phyloP scores from a whole-genome alignment of 2,113 vertebrate genomes.

The Pluvianellus socialis region DNA sequence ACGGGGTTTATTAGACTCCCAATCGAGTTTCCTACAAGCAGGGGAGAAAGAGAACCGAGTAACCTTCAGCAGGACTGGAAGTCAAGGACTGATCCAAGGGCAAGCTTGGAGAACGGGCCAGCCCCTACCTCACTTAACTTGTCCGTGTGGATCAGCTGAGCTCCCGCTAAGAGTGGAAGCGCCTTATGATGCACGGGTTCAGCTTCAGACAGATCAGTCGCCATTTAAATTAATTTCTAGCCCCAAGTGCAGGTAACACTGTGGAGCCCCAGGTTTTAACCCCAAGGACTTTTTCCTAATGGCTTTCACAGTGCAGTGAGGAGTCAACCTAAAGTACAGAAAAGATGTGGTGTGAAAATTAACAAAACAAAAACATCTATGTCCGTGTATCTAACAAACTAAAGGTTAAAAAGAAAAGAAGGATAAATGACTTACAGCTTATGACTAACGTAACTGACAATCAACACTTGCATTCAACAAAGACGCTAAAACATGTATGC shows the following conservation, averaged over 20 bases:
- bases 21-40: slow-evolving; percentile 32
- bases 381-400: slow-evolving; percentile 34
- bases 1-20: slow-evolving; percentile 3
- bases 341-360: slow-evolving; percentile 80
- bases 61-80: slow-evolving; percentile 66
- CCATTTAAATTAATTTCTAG: slow-evolving; percentile 82
- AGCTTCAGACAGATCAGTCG: slow-evolving; percentile 81
- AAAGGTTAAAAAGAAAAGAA: slow-evolving; percentile 41
- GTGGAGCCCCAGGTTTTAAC: slow-evolving; percentile 80
- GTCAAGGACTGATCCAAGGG: slow-evolving; percentile 76
- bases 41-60: slow-evolving; percentile 40
- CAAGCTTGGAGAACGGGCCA: slow-evolving; percentile 75
- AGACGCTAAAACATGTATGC: slow-evolving; percentile 31
- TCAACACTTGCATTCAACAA: slow-evolving; percentile 45
- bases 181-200: slow-evolving; percentile 81
- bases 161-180: slow-evolving; percentile 81
- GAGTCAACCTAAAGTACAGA: slow-evolving; percentile 82
- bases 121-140: slow-evolving; percentile 84
- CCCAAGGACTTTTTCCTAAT: slow-evolving; percentile 80
- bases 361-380: slow-evolving; percentile 66
- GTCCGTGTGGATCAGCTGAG: slow-evolving; percentile 81
- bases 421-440: slow-evolving; percentile 38
- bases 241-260: slow-evolving; percentile 75
- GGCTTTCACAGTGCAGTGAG: slow-evolving; percentile 78
- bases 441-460: slow-evolving; percentile 22